Evolutionary conservation across 2,888 invertebrate genomes (phyloP).

Genomic region (Dendrolimus houi): DNA sequence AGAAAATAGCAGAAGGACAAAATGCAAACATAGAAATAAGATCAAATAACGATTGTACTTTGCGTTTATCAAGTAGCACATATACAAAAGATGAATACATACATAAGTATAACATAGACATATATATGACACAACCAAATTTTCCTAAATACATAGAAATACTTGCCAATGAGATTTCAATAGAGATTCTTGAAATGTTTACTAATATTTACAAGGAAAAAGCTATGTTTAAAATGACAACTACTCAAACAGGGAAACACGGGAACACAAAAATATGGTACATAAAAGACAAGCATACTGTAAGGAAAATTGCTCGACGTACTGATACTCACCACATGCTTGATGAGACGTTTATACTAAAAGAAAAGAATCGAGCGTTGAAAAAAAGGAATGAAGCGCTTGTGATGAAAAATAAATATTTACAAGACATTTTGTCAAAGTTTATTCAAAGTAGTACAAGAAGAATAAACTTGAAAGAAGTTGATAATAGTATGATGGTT

Average conservation of each 20-base stretch:
- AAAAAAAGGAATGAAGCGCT: constrained; percentile 17
- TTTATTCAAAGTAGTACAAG: constrained; percentile 4
- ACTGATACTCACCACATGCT: not conserved
- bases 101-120: constrained; percentile 32
- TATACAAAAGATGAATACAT: constrained; percentile 31
- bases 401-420: constrained; percentile 1
- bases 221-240: constrained; percentile 36
- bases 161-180: constrained; percentile 26
- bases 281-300: constrained; percentile 17
- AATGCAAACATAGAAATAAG: not conserved
- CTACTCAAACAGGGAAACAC: constrained; percentile 30
- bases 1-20: too few species aligned
- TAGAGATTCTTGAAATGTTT: constrained; percentile 29
- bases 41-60: not conserved
- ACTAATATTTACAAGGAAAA: constrained; percentile 30
- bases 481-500: constrained; percentile 1
- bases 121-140: constrained; percentile 29
- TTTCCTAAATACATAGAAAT: constrained; percentile 33
- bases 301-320: not conserved
- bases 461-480: constrained; percentile 17
- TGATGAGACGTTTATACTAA: constrained; percentile 17
- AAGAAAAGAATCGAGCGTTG: constrained; percentile 15
- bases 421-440: not conserved
- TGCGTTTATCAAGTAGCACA: constrained; percentile 8
- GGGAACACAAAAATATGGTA: constrained; percentile 35